phyloP scores from a whole-genome alignment of 2,797 vertebrate species.

The Coreius guichenoti region DNA sequence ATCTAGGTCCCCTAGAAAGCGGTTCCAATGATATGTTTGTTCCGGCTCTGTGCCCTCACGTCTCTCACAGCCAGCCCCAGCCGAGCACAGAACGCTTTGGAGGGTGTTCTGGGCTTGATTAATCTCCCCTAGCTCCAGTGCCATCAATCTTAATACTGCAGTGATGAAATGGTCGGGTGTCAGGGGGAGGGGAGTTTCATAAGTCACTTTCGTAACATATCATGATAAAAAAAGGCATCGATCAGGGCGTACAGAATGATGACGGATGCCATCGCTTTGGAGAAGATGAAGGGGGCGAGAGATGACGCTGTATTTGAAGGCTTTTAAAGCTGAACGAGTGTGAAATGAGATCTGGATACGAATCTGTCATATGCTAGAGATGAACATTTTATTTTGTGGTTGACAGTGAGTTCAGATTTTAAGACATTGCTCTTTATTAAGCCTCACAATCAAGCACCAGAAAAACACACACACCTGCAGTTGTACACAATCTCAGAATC shows the following conservation, averaged over 20 bases:
- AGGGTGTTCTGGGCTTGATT: slow-evolving; percentile 74
- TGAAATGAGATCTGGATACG: slow-evolving; percentile 25
- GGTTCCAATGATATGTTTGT: slow-evolving; percentile 71
- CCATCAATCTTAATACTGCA: slow-evolving; percentile 78
- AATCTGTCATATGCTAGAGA: slow-evolving; percentile 7
- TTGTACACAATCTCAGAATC: neutral
- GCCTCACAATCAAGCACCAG: neutral
- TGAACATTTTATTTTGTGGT: slow-evolving; percentile 11
- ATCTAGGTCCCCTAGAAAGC: slow-evolving; percentile 65
- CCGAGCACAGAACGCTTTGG: slow-evolving; percentile 63
- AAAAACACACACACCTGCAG: neutral
- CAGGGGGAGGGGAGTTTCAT: slow-evolving; percentile 60
- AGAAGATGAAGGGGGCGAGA: slow-evolving; percentile 55
- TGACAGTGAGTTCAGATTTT: slow-evolving; percentile 14
- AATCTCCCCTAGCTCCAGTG: slow-evolving; percentile 70
- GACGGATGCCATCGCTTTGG: slow-evolving; percentile 65
- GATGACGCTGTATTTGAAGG: slow-evolving; percentile 23
- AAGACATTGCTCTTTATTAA: slow-evolving; percentile 21
- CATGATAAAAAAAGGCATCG: slow-evolving; percentile 73
- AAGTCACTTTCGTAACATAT: slow-evolving; percentile 70
- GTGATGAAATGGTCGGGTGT: slow-evolving; percentile 75
- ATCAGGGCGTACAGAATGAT: slow-evolving; percentile 68
- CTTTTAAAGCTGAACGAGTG: slow-evolving; percentile 28
- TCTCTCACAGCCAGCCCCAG: slow-evolving; percentile 70
- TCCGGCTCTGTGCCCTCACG: slow-evolving; percentile 66